A percentile compares a stretch with the other conserved stretches of the same genome.
Evolutionary conservation across 2,113 vertebrate genomes (phyloP).

Genomic region (Xenopus borealis): DNA sequence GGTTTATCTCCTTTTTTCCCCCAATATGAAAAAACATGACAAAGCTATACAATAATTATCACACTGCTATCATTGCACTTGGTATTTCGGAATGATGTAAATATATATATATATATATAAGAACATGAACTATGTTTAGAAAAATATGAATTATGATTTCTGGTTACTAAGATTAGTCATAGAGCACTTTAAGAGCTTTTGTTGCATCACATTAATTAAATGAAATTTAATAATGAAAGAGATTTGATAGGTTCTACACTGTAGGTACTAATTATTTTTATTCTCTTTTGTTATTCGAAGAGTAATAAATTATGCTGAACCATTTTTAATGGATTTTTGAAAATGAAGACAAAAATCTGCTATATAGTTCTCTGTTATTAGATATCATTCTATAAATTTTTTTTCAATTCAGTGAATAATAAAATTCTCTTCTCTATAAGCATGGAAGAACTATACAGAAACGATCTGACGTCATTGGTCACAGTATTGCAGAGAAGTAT

Average conservation of each 20-base stretch:
- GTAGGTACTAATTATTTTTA: slow-evolving; percentile 43
- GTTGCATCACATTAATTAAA: slow-evolving; percentile 21
- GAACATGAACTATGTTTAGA: slow-evolving; percentile 29
- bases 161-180: slow-evolving; percentile 28
- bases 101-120: no score
- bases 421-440: slow-evolving; percentile 6
- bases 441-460: not conserved
- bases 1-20: no score
- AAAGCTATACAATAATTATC: slow-evolving; percentile 1
- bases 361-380: slow-evolving; percentile 35
- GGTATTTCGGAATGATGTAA: slow-evolving; percentile 29
- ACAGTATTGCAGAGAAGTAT: slow-evolving; percentile 2
- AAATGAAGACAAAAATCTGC: slow-evolving; percentile 37
- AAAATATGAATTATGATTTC: no score
- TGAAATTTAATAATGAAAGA: slow-evolving; percentile 22
- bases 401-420: slow-evolving; percentile 8
- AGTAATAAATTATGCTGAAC: slow-evolving; percentile 27
- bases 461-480: slow-evolving; percentile 8
- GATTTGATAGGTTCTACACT: slow-evolving; percentile 28
- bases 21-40: no score
- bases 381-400: slow-evolving; percentile 18
- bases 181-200: slow-evolving; percentile 21
- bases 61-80: slow-evolving; percentile 8
- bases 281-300: slow-evolving; percentile 11
- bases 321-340: slow-evolving; percentile 38